A percentile compares a stretch with the other conserved stretches of the same genome.
These are phyloP conservation scores for Notolepis coatsorum DNA, from an alignment of 2,797 vertebrate genomes.

Conservation along the genomic window DNA sequence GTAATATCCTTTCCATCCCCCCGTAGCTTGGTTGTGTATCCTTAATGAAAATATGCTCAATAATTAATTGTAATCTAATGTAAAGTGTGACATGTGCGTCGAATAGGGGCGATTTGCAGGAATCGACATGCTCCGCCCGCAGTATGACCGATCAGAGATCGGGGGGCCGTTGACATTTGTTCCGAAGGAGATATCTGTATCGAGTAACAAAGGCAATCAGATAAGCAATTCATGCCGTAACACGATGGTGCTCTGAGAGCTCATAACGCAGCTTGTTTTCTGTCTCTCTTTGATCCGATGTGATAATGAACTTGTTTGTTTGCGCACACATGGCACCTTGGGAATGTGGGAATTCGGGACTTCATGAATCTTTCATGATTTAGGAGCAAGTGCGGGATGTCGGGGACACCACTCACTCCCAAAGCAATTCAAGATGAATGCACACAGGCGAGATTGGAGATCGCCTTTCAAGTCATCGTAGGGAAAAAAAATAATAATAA, in stretches of 20 bases:
- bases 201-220: slow-evolving; percentile 23
- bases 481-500: slow-evolving; percentile 12
- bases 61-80: slow-evolving; percentile 23
- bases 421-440: slow-evolving; percentile 42
- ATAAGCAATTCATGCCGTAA: background rate
- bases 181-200: background rate
- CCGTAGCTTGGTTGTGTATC: too few species aligned
- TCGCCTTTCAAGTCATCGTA: slow-evolving; percentile 32
- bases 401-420: slow-evolving; percentile 37
- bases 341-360: slow-evolving; percentile 50
- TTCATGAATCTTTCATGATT: slow-evolving; percentile 73
- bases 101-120: slow-evolving; percentile 1
- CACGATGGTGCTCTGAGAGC: slow-evolving; percentile 23
- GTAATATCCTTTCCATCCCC: too few species aligned
- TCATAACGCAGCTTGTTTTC: slow-evolving; percentile 30
- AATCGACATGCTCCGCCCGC: background rate
- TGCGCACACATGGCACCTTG: slow-evolving; percentile 37
- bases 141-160: slow-evolving; percentile 6
- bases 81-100: slow-evolving; percentile 1
- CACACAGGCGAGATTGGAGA: slow-evolving; percentile 15
- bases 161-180: background rate
- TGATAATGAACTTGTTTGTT: slow-evolving; percentile 73
- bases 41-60: background rate
- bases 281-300: slow-evolving; percentile 52
- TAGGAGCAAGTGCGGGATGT: slow-evolving; percentile 60